These are phyloP conservation scores for Alfaro cultratus DNA, from an alignment of 2,797 vertebrate genomes.

Conservation along the genomic window DNA sequence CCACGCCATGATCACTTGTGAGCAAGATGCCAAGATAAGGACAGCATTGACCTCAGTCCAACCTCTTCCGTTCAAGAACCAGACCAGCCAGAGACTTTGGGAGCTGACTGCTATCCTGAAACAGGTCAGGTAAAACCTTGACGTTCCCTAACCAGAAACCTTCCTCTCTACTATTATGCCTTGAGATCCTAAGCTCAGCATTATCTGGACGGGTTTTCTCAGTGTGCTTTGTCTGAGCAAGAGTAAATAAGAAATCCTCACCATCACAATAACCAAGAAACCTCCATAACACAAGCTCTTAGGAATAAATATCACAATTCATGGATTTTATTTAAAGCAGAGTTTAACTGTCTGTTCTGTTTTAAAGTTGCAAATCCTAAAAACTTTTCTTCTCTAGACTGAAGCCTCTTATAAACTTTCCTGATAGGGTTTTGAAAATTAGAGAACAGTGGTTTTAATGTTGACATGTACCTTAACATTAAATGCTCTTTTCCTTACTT, in stretches of 20 bases:
- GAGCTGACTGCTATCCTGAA: too few relatives aligned
- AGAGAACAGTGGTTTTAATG: slow-evolving; percentile 22
- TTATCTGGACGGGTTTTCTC: slow-evolving; percentile 29
- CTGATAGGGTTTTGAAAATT: slow-evolving; percentile 37
- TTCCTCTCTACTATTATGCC: background rate
- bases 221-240: slow-evolving; percentile 33
- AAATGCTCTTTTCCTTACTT: background rate
- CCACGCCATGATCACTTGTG: background rate
- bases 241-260: slow-evolving; percentile 71
- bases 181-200: slow-evolving; percentile 17
- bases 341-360: slow-evolving; percentile 24
- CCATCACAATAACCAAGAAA: slow-evolving; percentile 59
- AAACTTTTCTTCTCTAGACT: slow-evolving; percentile 25
- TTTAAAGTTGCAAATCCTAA: slow-evolving; percentile 27
- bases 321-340: slow-evolving; percentile 15
- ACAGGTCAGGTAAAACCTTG: too few relatives aligned
- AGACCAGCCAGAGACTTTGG: too few relatives aligned
- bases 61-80: too few relatives aligned
- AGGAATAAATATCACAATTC: slow-evolving; percentile 68
- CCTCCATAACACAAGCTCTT: slow-evolving; percentile 59
- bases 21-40: background rate
- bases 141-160: background rate
- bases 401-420: slow-evolving; percentile 40
- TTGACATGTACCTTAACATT: background rate
- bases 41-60: background rate